These are phyloP conservation scores for Saccopteryx leptura DNA, from an alignment of 2,113 vertebrate genomes.

Conservation along the genomic window DNA sequence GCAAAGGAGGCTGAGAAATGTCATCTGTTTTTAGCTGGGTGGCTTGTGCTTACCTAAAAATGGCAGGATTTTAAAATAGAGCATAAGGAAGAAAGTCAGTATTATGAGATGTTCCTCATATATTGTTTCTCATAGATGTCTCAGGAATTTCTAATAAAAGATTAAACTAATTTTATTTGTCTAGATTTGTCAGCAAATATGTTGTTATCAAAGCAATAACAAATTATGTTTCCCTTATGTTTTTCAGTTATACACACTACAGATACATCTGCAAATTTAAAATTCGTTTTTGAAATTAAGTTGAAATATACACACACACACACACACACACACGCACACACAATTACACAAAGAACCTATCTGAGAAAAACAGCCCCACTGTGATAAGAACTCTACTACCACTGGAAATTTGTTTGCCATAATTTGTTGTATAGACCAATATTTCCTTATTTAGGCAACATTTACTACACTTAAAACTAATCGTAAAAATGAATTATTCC, in stretches of 20 bases:
- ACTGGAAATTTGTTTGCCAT: background rate
- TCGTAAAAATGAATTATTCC: background rate
- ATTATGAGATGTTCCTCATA: background rate
- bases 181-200: background rate
- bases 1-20: background rate
- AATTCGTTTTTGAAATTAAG: background rate
- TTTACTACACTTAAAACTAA: constrained; percentile 45
- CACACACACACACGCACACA: background rate
- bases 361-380: background rate
- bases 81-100: background rate
- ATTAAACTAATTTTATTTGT: background rate
- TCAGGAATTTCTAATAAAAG: background rate
- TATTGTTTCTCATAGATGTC: background rate
- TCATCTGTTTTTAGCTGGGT: background rate
- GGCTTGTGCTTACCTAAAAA: background rate
- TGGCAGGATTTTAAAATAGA: background rate
- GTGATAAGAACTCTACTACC: background rate
- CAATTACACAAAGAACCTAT: background rate
- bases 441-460: constrained; percentile 40
- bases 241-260: background rate
- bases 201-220: constrained; percentile 30
- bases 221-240: background rate
- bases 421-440: constrained; percentile 3
- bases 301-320: constrained; percentile 5
- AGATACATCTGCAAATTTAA: background rate